Conservation (phyloP, 1,140 invertebrate species). For the Diuraphis noxia region DNA sequence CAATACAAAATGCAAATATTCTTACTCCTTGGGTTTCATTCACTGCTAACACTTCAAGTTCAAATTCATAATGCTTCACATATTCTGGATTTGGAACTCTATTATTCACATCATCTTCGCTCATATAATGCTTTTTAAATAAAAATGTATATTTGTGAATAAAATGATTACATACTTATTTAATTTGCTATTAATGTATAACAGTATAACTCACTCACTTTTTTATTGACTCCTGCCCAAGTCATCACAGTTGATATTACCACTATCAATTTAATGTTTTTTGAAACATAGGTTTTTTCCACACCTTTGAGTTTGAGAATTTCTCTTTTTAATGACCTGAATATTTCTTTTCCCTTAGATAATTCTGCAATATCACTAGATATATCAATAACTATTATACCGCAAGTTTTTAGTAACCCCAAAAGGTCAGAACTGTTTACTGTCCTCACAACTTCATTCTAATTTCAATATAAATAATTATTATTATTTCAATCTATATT, state of each 20-base stretch:
- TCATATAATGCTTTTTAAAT: neutral
- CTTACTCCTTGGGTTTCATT: slow-evolving; percentile 24
- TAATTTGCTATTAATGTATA: neutral
- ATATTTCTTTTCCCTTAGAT: neutral
- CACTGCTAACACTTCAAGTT: slow-evolving; percentile 2
- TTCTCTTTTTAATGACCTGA: neutral
- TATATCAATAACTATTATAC: neutral
- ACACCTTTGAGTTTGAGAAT: neutral
- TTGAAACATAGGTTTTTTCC: neutral
- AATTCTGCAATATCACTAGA: neutral
- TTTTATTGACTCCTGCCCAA: neutral
- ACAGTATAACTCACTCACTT: neutral
- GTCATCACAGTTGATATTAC: slow-evolving; percentile 28
- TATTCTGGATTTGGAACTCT: neutral
- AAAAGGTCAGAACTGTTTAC: neutral
- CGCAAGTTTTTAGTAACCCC: neutral
- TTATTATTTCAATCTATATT: neutral
- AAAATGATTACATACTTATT: neutral
- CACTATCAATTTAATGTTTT: neutral
- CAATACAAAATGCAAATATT: neutral
- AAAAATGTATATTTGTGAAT: neutral
- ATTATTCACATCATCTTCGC: neutral
- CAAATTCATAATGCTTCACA: neutral
- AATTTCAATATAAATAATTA: neutral
- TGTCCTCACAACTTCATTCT: neutral